Percentiles rank a stretch among this genome's conserved stretches.
Conservation (phyloP, 1,140 invertebrate species). For the Hyles vespertilio region DNA sequence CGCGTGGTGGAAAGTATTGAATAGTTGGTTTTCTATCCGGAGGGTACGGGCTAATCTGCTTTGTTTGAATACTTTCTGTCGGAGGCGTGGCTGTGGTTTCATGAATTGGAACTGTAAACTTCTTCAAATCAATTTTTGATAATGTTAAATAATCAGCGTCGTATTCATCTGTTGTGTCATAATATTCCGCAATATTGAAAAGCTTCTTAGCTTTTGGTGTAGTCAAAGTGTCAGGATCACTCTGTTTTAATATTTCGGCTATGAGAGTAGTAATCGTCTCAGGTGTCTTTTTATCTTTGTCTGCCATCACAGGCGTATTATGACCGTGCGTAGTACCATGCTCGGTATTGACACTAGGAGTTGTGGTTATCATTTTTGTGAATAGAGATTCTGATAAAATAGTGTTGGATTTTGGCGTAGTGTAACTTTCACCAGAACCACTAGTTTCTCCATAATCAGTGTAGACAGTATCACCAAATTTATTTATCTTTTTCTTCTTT, state of each 20-base stretch:
- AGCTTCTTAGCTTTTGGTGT: slow-evolving; percentile 36
- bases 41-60: slow-evolving; percentile 14
- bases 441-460: slow-evolving; percentile 56
- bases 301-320: slow-evolving; percentile 1
- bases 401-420: slow-evolving; percentile 22
- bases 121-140: slow-evolving; percentile 58
- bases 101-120: slow-evolving; percentile 33
- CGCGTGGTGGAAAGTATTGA: slow-evolving; percentile 56
- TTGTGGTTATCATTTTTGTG: background rate
- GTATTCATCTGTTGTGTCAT: slow-evolving; percentile 53
- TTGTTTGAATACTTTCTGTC: slow-evolving; percentile 10
- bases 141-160: slow-evolving; percentile 51
- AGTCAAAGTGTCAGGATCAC: slow-evolving; percentile 9
- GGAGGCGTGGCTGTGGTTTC: slow-evolving; percentile 8
- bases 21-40: slow-evolving; percentile 50
- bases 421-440: slow-evolving; percentile 32
- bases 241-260: slow-evolving; percentile 1
- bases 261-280: background rate
- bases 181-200: slow-evolving; percentile 47
- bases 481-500: slow-evolving; percentile 57
- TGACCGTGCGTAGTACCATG: background rate
- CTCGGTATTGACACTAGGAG: slow-evolving; percentile 5
- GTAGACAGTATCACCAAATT: slow-evolving; percentile 48
- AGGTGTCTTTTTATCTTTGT: slow-evolving; percentile 4
- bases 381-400: slow-evolving; percentile 3